Conservation (phyloP, 1,140 invertebrate species). For the Bombus superbus region DNA sequence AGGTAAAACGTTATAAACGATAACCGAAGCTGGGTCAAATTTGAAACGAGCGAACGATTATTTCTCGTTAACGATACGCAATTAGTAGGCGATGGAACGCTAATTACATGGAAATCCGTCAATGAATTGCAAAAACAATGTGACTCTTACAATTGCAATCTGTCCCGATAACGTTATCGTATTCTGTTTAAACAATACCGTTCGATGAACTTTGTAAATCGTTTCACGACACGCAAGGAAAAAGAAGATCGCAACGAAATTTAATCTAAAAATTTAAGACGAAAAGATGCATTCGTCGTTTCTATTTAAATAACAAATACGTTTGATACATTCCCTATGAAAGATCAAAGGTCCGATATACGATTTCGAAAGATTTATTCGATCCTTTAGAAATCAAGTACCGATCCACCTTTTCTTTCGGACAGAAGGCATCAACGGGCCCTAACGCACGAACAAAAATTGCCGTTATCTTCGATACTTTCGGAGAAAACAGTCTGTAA, state of each 20-base stretch:
- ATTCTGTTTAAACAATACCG: background rate
- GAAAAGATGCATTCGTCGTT: too few species aligned
- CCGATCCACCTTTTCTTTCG: background rate
- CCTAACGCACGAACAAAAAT: background rate
- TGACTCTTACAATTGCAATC: background rate
- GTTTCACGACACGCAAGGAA: background rate
- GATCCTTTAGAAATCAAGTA: background rate
- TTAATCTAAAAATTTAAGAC: background rate
- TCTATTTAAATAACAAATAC: background rate
- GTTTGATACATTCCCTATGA: background rate
- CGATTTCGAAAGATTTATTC: background rate
- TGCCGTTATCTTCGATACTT: slow-evolving; percentile 15
- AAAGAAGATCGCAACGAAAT: background rate
- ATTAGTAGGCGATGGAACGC: background rate
- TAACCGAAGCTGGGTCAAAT: background rate
- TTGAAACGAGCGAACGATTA: background rate
- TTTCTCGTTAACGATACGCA: background rate
- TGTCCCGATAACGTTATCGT: background rate
- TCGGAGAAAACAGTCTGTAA: slow-evolving; percentile 18
- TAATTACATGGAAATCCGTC: background rate
- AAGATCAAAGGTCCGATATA: background rate
- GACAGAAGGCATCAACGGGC: background rate
- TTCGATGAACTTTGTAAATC: background rate
- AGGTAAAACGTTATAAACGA: too few species aligned
- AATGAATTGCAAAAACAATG: background rate